Evolutionary conservation across 1,140 invertebrate species (phyloP).

Genomic region (Sitobion miscanthi): DNA sequence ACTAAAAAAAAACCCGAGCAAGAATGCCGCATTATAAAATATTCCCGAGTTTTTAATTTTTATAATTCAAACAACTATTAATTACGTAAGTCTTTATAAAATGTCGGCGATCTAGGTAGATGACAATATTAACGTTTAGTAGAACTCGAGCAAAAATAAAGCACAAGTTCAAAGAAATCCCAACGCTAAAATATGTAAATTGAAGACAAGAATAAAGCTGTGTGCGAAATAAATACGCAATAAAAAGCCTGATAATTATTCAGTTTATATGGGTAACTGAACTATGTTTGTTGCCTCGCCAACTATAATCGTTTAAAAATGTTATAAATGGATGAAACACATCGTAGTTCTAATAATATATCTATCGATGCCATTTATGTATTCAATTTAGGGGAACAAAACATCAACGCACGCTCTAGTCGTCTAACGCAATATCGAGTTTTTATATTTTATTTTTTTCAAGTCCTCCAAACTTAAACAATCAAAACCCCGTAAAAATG

Average conservation of each 20-base stretch:
- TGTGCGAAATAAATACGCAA: no score
- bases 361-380: background rate
- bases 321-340: background rate
- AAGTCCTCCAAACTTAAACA: background rate
- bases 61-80: constrained; percentile 7
- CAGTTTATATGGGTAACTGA: background rate
- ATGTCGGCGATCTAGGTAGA: background rate
- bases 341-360: background rate
- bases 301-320: background rate
- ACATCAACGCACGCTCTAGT: background rate
- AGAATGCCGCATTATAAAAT: background rate
- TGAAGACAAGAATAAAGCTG: background rate
- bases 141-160: background rate
- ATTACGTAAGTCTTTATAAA: background rate
- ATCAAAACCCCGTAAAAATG: background rate
- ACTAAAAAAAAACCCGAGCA: background rate
- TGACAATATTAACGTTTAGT: background rate
- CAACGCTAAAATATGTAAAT: background rate
- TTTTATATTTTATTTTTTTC: background rate
- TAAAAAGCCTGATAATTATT: background rate
- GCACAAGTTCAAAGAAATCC: background rate
- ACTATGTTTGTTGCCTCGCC: background rate
- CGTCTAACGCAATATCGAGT: background rate
- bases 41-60: background rate
- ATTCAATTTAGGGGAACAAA: background rate